These are phyloP conservation scores for Ommatoiulus sabulosus DNA, from an alignment of 2,888 invertebrate genomes.

Conservation along the genomic window DNA sequence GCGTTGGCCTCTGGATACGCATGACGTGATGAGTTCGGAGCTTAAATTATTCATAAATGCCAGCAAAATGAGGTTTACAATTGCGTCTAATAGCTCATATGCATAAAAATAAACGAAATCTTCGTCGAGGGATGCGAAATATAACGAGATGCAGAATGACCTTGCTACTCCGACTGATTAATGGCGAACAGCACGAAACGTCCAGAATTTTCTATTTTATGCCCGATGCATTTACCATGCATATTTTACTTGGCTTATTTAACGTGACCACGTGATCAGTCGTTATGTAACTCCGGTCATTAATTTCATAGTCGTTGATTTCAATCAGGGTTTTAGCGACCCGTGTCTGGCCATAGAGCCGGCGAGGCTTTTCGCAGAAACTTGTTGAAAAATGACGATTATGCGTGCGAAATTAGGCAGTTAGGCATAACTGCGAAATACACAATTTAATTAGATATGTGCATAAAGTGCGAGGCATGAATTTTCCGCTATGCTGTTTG, in stretches of 20 bases:
- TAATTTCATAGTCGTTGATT: neutral
- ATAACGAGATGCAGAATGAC: neutral
- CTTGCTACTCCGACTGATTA: neutral
- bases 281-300: neutral
- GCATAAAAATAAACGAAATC: slow-evolving; percentile 1
- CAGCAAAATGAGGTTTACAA: neutral
- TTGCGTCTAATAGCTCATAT: neutral
- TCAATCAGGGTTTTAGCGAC: neutral
- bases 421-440: neutral
- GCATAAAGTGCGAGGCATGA: neutral
- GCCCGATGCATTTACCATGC: neutral
- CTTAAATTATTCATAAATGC: neutral
- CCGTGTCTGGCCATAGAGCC: neutral
- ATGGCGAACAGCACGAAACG: neutral
- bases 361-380: neutral
- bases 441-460: neutral
- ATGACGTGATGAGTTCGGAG: neutral
- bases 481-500: neutral
- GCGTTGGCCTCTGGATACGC: neutral
- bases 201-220: too few relatives aligned
- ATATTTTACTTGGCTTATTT: neutral
- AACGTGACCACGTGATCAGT: neutral
- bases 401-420: neutral
- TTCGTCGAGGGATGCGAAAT: neutral
- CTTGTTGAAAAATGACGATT: neutral